Conservation (phyloP, 2,113 vertebrate genomes). For the Phylloscopus trochiloides region DNA sequence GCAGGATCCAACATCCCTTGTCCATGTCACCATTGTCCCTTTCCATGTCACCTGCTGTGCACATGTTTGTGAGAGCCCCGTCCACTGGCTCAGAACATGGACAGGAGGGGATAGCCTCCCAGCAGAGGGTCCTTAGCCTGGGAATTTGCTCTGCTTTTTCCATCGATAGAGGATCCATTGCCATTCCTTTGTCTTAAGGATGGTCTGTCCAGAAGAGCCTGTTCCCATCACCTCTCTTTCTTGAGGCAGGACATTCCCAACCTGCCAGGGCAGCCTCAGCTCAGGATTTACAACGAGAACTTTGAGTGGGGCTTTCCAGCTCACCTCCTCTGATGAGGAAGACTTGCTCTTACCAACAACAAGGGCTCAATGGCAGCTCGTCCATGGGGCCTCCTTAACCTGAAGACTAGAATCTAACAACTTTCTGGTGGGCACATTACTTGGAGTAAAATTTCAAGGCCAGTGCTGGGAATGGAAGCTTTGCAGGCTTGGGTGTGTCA, state of each 20-base stretch:
- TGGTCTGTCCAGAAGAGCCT: not conserved
- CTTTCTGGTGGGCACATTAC: not conserved
- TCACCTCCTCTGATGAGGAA: not conserved
- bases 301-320: not conserved
- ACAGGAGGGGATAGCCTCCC: not conserved
- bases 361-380: not conserved
- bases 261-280: not conserved
- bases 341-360: not conserved
- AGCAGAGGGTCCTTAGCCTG: not conserved
- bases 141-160: not conserved
- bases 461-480: not conserved
- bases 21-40: fast-evolving
- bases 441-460: not conserved
- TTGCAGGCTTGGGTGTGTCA: not conserved
- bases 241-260: not conserved
- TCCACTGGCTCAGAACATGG: not conserved
- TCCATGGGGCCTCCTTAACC: not conserved
- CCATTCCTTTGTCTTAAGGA: not conserved
- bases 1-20: not conserved
- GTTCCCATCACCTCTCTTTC: not conserved
- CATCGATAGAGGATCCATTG: not conserved
- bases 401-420: not conserved
- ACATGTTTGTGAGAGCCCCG: not conserved
- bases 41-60: not conserved
- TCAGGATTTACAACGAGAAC: not conserved